These are phyloP conservation scores for Seriola rivoliana DNA, from an alignment of 2,113 vertebrate species.

Conservation along the genomic window DNA sequence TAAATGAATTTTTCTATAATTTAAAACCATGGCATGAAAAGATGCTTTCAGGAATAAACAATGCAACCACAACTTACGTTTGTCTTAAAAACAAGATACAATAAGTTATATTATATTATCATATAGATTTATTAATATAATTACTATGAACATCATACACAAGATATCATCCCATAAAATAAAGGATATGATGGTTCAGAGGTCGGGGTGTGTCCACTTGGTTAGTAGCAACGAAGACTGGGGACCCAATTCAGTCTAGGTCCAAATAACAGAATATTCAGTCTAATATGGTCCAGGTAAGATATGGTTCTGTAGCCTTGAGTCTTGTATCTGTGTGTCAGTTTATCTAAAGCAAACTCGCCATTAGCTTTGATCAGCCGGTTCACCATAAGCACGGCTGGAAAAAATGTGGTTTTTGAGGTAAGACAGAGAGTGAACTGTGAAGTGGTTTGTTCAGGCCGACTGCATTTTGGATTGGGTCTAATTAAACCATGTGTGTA, in stretches of 20 bases:
- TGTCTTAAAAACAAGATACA: too few species aligned
- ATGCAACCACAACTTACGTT: not conserved
- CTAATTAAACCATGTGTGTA: slow-evolving; percentile 5
- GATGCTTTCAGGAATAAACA: not conserved
- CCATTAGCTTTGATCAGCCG: not conserved
- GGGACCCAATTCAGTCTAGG: not conserved
- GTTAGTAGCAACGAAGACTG: not conserved
- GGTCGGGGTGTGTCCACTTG: not conserved
- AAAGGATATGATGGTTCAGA: not conserved
- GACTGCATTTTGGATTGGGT: not conserved
- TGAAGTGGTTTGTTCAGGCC: not conserved
- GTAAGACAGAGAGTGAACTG: not conserved
- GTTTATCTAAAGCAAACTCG: not conserved
- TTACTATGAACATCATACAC: too few species aligned
- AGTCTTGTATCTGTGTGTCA: not conserved
- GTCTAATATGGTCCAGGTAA: not conserved
- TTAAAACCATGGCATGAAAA: not conserved
- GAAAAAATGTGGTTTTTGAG: not conserved
- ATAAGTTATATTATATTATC: too few species aligned
- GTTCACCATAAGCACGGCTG: not conserved
- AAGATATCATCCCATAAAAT: too few species aligned
- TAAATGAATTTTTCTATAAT: not conserved
- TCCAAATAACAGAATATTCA: not conserved
- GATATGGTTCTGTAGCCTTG: not conserved
- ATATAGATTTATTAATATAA: too few species aligned